phyloP scores from a whole-genome alignment of 2,888 invertebrate species.

The Platerodrilus igneus region DNA sequence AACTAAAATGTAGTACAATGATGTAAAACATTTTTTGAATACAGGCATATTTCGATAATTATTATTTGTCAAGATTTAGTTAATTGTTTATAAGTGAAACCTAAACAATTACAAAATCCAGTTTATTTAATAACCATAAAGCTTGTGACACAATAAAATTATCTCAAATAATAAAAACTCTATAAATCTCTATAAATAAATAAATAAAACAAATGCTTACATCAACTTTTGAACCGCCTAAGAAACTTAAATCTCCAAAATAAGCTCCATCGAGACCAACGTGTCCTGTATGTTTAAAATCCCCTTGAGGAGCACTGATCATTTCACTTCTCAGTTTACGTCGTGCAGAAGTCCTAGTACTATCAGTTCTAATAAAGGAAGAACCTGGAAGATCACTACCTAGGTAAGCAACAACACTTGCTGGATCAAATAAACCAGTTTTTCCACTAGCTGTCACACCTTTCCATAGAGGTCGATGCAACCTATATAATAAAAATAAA shows the following conservation, averaged over 20 bases:
- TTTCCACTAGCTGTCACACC: slow-evolving; percentile 85
- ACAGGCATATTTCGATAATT: too few relatives aligned
- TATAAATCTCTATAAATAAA: slow-evolving; percentile 4
- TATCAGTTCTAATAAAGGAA: slow-evolving; percentile 53
- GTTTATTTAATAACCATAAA: too few relatives aligned
- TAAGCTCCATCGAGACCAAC: slow-evolving; percentile 95
- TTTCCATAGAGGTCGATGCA: slow-evolving; percentile 75
- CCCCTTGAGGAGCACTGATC: slow-evolving; percentile 96
- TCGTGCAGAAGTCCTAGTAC: slow-evolving; percentile 57
- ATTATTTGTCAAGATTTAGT: too few relatives aligned
- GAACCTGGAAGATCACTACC: slow-evolving; percentile 67
- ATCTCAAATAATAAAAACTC: slow-evolving; percentile 1
- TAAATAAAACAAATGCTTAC: slow-evolving; percentile 33
- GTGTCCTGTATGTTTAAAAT: slow-evolving; percentile 91
- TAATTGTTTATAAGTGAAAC: too few relatives aligned
- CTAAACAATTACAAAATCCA: too few relatives aligned
- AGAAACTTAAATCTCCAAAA: slow-evolving; percentile 87
- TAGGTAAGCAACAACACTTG: slow-evolving; percentile 80
- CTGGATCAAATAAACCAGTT: slow-evolving; percentile 90
- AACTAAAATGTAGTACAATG: too few relatives aligned
- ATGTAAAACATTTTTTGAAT: too few relatives aligned
- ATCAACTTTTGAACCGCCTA: slow-evolving; percentile 55
- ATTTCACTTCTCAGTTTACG: slow-evolving; percentile 78
- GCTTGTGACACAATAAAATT: too few relatives aligned
- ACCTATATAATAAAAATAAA: slow-evolving; percentile 42